Percentiles rank a stretch among this genome's conserved stretches.
Conservation (phyloP, 2,888 invertebrate species). For the Rapana venosa region DNA sequence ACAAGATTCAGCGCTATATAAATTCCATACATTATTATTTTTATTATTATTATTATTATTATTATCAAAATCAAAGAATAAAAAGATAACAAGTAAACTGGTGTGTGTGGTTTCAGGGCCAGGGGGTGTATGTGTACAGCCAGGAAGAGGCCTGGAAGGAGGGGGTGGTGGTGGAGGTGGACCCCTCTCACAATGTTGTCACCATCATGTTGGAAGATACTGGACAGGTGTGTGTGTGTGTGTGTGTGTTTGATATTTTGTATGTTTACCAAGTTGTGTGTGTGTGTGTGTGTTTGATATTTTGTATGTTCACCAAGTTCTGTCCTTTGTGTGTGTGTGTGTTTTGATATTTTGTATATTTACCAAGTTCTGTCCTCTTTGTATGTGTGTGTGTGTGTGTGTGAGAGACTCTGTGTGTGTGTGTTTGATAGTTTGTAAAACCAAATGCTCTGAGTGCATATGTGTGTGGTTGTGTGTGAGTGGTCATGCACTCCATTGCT, state of each 20-base stretch:
- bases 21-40: not conserved
- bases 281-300: not conserved
- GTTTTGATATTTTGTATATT: too few species aligned
- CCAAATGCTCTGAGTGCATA: too few species aligned
- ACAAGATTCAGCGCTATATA: too few species aligned
- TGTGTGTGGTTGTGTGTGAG: too few species aligned
- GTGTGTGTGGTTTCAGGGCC: slow-evolving; percentile 46
- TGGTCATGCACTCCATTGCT: too few species aligned
- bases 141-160: slow-evolving; percentile 54
- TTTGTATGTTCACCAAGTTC: too few species aligned
- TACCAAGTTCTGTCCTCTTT: too few species aligned
- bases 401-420: too few species aligned
- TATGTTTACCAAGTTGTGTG: not conserved
- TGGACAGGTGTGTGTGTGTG: slow-evolving; percentile 9
- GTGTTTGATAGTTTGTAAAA: too few species aligned
- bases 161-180: slow-evolving; percentile 47
- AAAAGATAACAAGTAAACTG: too few species aligned
- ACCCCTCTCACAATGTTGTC: slow-evolving; percentile 43
- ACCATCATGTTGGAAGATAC: slow-evolving; percentile 23
- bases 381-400: too few species aligned
- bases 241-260: not conserved
- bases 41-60: not conserved
- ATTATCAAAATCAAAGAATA: not conserved
- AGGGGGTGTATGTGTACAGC: slow-evolving; percentile 56
- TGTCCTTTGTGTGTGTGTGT: too few species aligned